phyloP scores from a whole-genome alignment of 2,888 invertebrate species.

The Globia sparganii region DNA sequence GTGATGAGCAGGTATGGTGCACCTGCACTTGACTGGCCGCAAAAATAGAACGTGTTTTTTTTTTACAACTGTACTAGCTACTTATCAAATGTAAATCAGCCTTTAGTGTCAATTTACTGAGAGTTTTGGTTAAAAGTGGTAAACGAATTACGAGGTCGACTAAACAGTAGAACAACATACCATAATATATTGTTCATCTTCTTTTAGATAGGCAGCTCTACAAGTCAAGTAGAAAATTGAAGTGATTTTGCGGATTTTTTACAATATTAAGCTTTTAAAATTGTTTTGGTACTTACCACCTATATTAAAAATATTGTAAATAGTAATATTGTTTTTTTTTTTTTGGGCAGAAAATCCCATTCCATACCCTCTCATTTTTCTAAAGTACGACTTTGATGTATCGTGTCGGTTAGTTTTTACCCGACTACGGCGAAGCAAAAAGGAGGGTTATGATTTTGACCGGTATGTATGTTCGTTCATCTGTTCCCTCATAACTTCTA shows the following conservation, averaged over 20 bases:
- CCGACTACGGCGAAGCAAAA: no score
- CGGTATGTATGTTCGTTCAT: no score
- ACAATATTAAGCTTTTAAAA: conserved; percentile 22
- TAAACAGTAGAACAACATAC: no score
- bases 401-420: neutral
- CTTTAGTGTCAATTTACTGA: neutral
- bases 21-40: neutral
- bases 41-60: neutral
- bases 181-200: neutral
- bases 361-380: neutral
- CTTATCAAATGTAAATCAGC: neutral
- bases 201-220: conserved; percentile 28
- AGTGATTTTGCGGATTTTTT: conserved; percentile 21
- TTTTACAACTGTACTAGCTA: neutral
- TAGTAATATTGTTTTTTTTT: neutral
- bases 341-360: neutral
- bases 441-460: no score
- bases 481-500: no score
- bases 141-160: neutral
- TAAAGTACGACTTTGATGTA: neutral
- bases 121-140: neutral
- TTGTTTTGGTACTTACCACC: conserved; percentile 19
- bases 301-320: conserved; percentile 32
- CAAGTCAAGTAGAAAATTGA: conserved; percentile 43
- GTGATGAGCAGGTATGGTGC: neutral